phyloP scores from a whole-genome alignment of 2,888 invertebrate species.

The Torymus auratus region DNA sequence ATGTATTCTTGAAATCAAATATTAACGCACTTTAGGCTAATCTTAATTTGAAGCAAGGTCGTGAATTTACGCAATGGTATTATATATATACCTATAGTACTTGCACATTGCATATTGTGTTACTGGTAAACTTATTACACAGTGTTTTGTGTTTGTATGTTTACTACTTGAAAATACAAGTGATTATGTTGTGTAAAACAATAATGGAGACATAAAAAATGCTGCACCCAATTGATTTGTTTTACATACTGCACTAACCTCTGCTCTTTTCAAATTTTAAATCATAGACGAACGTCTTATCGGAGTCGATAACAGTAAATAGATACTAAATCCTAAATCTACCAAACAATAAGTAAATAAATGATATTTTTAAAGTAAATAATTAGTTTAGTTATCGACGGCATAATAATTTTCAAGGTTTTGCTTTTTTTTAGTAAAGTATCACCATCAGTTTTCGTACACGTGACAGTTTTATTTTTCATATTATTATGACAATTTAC shows the following conservation, averaged over 20 bases:
- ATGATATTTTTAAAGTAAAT: conserved; percentile 37
- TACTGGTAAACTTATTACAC: too few species aligned
- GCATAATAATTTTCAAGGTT: conserved; percentile 17
- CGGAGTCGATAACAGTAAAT: conserved; percentile 34
- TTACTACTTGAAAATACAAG: too few species aligned
- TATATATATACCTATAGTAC: too few species aligned
- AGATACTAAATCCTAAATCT: conserved; percentile 33
- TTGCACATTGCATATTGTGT: too few species aligned
- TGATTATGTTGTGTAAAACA: background rate
- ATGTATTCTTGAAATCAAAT: background rate
- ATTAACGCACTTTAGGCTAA: background rate
- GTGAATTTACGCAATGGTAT: background rate
- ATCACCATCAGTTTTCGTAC: conserved; percentile 22
- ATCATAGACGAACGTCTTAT: conserved; percentile 34
- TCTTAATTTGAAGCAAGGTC: conserved; percentile 1
- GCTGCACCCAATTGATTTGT: conserved; percentile 9
- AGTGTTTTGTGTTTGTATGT: too few species aligned
- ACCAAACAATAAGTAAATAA: conserved; percentile 37
- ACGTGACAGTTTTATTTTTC: conserved; percentile 57
- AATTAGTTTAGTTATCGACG: too few species aligned
- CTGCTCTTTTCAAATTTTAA: conserved; percentile 39
- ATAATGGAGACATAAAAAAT: background rate
- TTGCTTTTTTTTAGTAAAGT: background rate
- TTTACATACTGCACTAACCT: conserved; percentile 18
- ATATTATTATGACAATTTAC: conserved; percentile 64